Base-by-base conservation (phyloP, 2,113 vertebrate species). In the Centrocercus urophasianus region DNA sequence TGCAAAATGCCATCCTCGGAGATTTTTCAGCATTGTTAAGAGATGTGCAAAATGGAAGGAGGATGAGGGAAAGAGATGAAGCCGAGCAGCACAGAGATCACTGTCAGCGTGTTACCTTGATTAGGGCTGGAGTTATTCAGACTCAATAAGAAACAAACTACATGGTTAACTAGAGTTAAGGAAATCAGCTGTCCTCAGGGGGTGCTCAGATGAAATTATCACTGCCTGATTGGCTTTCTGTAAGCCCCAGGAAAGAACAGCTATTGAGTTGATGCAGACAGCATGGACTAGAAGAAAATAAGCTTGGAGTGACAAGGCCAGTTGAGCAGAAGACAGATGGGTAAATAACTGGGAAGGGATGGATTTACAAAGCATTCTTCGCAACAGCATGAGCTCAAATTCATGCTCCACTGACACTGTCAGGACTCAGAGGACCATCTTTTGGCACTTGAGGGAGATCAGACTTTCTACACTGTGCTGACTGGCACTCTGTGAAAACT, bases 221-320 rank as follows among this genome's bases (percentile, higher is more conserved):
- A 1, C 71, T 50, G 45, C 43, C 77, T 59, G 24, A 15, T 1
- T 63, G 63, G 57, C 64, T 54, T 82, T 61, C 70, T 18, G 6
- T 15, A 42, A 52, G 66, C n/a, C 66, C 72, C 2, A 0, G n/a
- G 73, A 17, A 4, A 70, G 38, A 40, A 54, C 22, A 74, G 59
- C 34, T 83, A 10, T 24, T 34, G 42, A 80, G 80, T 42, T 4
- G 0, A 3, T 70, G 70, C 52, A 81, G 22, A 22, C n/a, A 45
- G n/a, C 12, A 10, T 3, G 9, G 82, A 30, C 67, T 42, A 50
- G 27, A 86, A 54, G 43, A 59, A 84, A 76, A 61, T 47, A 48
- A 50, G 30, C 16, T 15, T 12, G 43, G 74, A 32, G 34, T 83
- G 57, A 25, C 0, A 0, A 59, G 64, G 45, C 59, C 66, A 21